Base-by-base conservation (phyloP, 1,140 invertebrate species). In the Anoplophora glabripennis region DNA sequence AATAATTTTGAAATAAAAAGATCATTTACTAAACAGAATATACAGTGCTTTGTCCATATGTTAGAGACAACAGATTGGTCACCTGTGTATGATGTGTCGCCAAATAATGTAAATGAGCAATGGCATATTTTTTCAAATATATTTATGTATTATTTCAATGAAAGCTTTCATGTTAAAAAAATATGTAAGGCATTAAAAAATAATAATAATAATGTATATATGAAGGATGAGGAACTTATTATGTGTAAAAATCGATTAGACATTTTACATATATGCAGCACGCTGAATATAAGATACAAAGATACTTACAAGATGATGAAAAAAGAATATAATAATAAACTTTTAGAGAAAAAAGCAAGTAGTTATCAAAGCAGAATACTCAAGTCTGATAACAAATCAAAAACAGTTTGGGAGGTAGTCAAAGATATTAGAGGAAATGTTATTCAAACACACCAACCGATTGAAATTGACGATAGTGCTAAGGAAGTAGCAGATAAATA, bases 91-190 rank as follows among this genome's bases (percentile, higher is more conserved):
- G 12, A 40, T 5, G 15, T 45, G 4, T 38, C 34, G 14, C 17
- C 42, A 33, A 35, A 9, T 15, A 9, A 33, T 44, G 53, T 54
- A 11, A 38, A 54, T 41, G 18, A 54, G 17, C 53, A 54, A 45
- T 54, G 53, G 53, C 7, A 54, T 33, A 44, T 33, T 34, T 54
- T 45, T 14, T 45, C 9, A 45, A 45, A 44, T 34, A 10, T 15
- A 10, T 54, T 33, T 17, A 18, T 35, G 12, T 21, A 40, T 28
- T 17, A 21, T 17, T 53, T 53, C 17, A 40, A 53, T 53, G 17
- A 53, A 53, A 8, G 18, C 18, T 53, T 40, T 41, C 51, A 15
- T 1, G 18, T 36, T 8, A 36, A 37, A 12, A 12, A 51, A 8
- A 36, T 51, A 12, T n/a, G 14, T 12, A 9, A 12, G 34, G 11